Evolutionary conservation across 2,888 invertebrate species (phyloP).

Genomic region (Trissolcus brochymenae): DNA sequence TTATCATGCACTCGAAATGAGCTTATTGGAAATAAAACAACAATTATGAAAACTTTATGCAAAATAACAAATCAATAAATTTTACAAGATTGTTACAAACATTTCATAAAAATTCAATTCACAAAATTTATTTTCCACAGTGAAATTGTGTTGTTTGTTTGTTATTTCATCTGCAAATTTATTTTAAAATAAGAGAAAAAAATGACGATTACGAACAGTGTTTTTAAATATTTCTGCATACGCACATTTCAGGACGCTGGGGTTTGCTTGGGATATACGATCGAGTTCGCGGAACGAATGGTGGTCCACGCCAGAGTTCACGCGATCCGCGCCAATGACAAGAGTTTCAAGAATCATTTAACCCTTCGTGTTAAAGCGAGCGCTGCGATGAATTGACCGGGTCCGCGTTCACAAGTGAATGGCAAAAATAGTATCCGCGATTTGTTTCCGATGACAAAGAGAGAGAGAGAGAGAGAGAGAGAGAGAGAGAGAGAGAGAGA

Average conservation of each 20-base stretch:
- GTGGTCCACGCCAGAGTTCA: slow-evolving; percentile 33
- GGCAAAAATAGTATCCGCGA: slow-evolving; percentile 34
- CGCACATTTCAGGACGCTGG: neutral
- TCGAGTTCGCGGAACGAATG: slow-evolving; percentile 32
- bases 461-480: too few species aligned
- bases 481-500: too few species aligned
- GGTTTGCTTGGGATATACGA: slow-evolving; percentile 17
- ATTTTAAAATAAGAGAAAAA: too few species aligned
- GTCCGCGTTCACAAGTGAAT: slow-evolving; percentile 18
- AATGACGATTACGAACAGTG: too few species aligned
- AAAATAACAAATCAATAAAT: too few species aligned
- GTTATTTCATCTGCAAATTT: too few species aligned
- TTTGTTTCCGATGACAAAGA: slow-evolving; percentile 29
- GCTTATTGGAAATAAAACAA: neutral
- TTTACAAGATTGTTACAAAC: neutral
- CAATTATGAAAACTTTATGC: too few species aligned
- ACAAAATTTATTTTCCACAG: too few species aligned
- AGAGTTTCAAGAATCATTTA: slow-evolving; percentile 62
- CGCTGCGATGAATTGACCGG: slow-evolving; percentile 40
- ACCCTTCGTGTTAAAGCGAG: slow-evolving; percentile 45
- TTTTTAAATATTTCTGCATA: slow-evolving; percentile 21
- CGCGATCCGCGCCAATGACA: slow-evolving; percentile 60
- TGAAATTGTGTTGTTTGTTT: too few species aligned
- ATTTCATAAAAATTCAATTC: slow-evolving; percentile 4
- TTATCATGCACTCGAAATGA: neutral